Conservation (phyloP, 2,888 invertebrate species). For the Caradrina clavipalpis region DNA sequence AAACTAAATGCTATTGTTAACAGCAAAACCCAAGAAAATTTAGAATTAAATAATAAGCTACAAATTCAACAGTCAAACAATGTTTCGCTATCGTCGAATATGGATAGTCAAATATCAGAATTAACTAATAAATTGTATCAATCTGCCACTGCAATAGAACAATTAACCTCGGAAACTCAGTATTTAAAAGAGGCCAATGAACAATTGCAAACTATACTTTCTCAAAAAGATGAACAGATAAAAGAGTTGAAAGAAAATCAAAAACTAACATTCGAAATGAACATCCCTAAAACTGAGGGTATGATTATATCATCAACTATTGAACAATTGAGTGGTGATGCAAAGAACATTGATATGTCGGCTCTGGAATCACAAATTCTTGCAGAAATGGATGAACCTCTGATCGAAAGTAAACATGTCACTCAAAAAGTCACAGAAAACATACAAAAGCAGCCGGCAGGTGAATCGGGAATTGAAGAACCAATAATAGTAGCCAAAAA, state of each 20-base stretch:
- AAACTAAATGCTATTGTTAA: constrained; percentile 88
- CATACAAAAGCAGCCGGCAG: constrained; percentile 66
- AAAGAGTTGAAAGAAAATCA: constrained; percentile 82
- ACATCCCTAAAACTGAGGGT: constrained; percentile 89
- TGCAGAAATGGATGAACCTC: constrained; percentile 66
- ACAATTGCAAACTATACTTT: constrained; percentile 71
- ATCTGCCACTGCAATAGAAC: constrained; percentile 67
- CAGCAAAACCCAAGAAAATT: constrained; percentile 87
- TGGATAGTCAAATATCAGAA: constrained; percentile 78
- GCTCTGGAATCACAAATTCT: constrained; percentile 86
- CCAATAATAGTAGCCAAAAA: constrained; percentile 88
- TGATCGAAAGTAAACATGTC: constrained; percentile 63
- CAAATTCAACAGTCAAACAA: constrained; percentile 74
- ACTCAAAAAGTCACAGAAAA: constrained; percentile 71
- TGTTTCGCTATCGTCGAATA: constrained; percentile 68
- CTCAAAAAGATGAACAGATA: constrained; percentile 80
- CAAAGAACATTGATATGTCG: constrained; percentile 73
- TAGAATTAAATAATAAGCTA: constrained; percentile 76
- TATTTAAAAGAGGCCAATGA: constrained; percentile 73
- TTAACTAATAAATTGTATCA: constrained; percentile 77
- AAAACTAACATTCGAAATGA: constrained; percentile 86
- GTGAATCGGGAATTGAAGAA: constrained; percentile 71
- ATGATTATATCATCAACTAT: constrained; percentile 87
- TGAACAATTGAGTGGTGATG: constrained; percentile 78
- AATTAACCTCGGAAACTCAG: constrained; percentile 68